Evolutionary conservation across 2,797 vertebrate species (phyloP).

Genomic region (Trachurus trachurus): DNA sequence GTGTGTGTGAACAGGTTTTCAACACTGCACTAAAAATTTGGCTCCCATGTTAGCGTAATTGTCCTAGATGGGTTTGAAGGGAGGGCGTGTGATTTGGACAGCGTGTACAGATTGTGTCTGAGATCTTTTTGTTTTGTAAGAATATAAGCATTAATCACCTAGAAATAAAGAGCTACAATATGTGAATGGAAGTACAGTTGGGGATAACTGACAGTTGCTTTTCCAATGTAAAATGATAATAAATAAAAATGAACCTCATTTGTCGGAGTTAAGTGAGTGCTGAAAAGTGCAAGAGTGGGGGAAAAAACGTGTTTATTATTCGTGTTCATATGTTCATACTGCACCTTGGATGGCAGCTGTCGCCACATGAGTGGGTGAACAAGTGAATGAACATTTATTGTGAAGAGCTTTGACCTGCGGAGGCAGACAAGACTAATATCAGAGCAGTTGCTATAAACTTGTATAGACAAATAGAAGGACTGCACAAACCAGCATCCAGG

Average conservation of each 20-base stretch:
- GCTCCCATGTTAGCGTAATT: conserved; percentile 77
- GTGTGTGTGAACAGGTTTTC: conserved; percentile 79
- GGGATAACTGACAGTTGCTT: conserved; percentile 79
- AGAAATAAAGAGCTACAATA: conserved; percentile 85
- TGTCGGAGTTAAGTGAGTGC: conserved; percentile 36
- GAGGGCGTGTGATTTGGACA: conserved; percentile 63
- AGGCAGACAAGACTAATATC: background rate
- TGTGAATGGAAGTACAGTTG: conserved; percentile 82
- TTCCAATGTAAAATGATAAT: conserved; percentile 87
- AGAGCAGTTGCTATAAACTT: background rate
- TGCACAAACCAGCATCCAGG: background rate
- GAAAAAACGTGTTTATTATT: no score
- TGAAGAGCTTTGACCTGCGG: background rate
- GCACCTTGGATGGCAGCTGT: background rate
- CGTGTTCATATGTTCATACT: background rate
- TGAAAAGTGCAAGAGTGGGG: background rate
- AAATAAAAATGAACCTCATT: conserved; percentile 80
- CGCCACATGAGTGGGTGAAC: background rate
- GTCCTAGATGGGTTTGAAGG: conserved; percentile 68
- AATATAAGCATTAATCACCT: conserved; percentile 85
- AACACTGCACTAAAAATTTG: conserved; percentile 86
- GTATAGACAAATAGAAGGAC: background rate
- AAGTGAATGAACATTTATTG: background rate
- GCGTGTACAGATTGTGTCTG: conserved; percentile 77
- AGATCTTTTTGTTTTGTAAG: conserved; percentile 81